These are phyloP conservation scores for Acanthornis magna DNA, from an alignment of 2,797 vertebrate species.

Conservation along the genomic window DNA sequence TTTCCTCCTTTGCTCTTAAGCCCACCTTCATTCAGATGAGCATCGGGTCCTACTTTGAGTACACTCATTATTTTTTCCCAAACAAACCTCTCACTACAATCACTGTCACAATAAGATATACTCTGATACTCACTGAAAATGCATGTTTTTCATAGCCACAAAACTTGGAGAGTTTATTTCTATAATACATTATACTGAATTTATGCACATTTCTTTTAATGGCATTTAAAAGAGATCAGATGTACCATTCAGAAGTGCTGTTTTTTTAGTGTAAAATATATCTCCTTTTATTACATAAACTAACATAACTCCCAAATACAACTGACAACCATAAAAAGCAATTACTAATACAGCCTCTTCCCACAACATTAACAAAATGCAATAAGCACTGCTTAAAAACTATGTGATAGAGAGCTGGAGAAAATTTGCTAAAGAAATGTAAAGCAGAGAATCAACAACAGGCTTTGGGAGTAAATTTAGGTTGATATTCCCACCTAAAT, in stretches of 20 bases:
- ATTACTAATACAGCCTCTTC: neutral
- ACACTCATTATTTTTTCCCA: neutral
- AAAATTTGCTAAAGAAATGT: neutral
- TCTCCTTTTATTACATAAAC: neutral
- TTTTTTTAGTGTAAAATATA: neutral
- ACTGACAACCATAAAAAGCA: neutral
- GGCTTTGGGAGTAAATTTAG: neutral
- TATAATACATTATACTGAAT: neutral
- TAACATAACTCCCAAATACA: neutral
- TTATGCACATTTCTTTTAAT: neutral
- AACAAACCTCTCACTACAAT: neutral
- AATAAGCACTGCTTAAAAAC: neutral
- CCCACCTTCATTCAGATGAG: neutral
- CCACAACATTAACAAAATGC: neutral
- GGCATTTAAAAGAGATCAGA: neutral
- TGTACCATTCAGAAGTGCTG: neutral
- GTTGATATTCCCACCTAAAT: neutral
- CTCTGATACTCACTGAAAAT: neutral
- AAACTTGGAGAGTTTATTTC: neutral
- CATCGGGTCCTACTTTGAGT: neutral
- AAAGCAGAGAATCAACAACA: neutral
- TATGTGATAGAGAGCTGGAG: neutral
- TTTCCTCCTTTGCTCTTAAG: neutral
- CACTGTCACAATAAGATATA: neutral
- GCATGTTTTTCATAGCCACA: neutral